phyloP scores from a whole-genome alignment of 2,797 vertebrate genomes.

The Sebastes aleutianus region DNA sequence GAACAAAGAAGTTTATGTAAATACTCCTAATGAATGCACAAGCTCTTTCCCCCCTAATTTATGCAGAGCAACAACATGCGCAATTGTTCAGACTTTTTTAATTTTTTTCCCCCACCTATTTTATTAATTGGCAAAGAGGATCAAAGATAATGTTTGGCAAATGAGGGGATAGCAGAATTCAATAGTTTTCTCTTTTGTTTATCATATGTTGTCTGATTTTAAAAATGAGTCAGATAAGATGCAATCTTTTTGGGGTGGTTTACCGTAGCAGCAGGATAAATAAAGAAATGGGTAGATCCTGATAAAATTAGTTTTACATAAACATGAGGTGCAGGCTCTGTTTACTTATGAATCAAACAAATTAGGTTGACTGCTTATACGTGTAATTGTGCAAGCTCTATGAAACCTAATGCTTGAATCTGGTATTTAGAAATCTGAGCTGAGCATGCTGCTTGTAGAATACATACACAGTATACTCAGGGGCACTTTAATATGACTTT shows the following conservation, averaged over 20 bases:
- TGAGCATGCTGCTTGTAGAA: neutral
- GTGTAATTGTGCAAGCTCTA: neutral
- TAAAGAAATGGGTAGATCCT: neutral
- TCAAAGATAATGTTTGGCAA: constrained; percentile 43
- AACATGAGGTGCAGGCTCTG: constrained; percentile 8
- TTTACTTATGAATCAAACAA: constrained; percentile 9
- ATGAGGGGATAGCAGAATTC: constrained; percentile 8
- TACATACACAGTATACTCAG: too few species aligned
- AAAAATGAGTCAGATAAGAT: constrained; percentile 7
- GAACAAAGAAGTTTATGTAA: constrained; percentile 64
- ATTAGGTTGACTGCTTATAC: neutral
- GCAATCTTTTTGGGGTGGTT: neutral
- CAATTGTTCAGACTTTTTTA: constrained; percentile 1
- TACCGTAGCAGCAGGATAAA: neutral
- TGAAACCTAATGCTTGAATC: neutral
- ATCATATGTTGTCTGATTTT: neutral
- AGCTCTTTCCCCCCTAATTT: constrained; percentile 34
- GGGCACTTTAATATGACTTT: too few species aligned
- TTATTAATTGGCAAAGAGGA: constrained; percentile 33
- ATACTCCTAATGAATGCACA: constrained; percentile 59
- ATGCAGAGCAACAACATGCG: constrained; percentile 45
- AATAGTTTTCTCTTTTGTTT: neutral
- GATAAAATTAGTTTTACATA: constrained; percentile 1
- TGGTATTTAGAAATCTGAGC: neutral
- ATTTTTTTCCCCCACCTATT: neutral